Evolutionary conservation across 2,888 invertebrate genomes (phyloP).

Genomic region (Scaptomyza tumidula): DNA sequence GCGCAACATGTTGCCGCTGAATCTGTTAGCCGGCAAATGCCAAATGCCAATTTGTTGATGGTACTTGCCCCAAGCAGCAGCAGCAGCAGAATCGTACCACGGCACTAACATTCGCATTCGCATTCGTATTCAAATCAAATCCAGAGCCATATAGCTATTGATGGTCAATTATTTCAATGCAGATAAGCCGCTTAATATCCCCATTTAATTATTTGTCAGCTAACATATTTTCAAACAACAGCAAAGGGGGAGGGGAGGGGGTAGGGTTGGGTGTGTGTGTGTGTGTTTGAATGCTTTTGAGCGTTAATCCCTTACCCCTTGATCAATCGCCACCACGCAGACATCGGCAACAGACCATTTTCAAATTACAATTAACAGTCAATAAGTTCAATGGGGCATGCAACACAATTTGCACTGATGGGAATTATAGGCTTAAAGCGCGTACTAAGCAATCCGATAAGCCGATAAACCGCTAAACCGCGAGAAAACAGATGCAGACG

Average conservation of each 20-base stretch:
- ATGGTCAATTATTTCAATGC: slow-evolving; percentile 39
- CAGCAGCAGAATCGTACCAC: background rate
- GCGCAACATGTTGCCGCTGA: slow-evolving; percentile 49
- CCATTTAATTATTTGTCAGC: slow-evolving; percentile 45
- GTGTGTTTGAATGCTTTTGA: slow-evolving; percentile 1
- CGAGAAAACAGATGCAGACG: background rate
- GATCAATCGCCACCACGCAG: background rate
- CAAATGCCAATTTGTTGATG: slow-evolving; percentile 14
- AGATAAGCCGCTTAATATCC: slow-evolving; percentile 43
- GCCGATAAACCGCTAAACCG: slow-evolving; percentile 15
- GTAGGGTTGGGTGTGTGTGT: background rate
- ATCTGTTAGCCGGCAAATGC: slow-evolving; percentile 40
- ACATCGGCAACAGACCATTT: background rate
- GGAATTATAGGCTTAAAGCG: slow-evolving; percentile 40
- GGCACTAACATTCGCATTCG: background rate
- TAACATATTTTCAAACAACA: slow-evolving; percentile 15
- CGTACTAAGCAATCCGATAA: slow-evolving; percentile 31
- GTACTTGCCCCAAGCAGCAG: background rate
- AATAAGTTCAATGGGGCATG: slow-evolving; percentile 53
- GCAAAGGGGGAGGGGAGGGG: too few species aligned
- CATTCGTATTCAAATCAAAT: slow-evolving; percentile 20
- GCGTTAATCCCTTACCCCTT: slow-evolving; percentile 8
- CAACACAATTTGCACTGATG: slow-evolving; percentile 47
- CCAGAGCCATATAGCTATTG: slow-evolving; percentile 26
- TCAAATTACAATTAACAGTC: slow-evolving; percentile 58